phyloP scores from a whole-genome alignment of 2,113 vertebrate genomes.

The Oenanthe melanoleuca region DNA sequence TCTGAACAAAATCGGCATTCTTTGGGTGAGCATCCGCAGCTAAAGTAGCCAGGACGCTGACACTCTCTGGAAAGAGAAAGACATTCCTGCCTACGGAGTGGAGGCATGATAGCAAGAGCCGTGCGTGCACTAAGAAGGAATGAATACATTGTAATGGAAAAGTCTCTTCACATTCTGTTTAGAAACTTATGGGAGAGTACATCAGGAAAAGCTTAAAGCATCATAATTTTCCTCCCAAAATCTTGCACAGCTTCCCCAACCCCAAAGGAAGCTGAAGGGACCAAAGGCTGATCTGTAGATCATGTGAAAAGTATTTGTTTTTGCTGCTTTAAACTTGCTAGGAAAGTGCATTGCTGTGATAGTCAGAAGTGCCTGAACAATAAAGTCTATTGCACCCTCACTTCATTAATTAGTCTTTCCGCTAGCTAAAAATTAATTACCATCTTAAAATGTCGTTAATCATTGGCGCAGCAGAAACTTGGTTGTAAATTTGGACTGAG shows the following conservation, averaged over 20 bases:
- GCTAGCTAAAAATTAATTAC: conserved; percentile 74
- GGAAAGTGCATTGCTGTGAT: neutral
- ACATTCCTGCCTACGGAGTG: neutral
- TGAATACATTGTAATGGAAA: neutral
- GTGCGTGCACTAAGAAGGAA: neutral
- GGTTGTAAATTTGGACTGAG: conserved; percentile 54
- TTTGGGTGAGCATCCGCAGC: neutral
- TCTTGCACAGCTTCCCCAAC: neutral
- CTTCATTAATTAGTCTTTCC: conserved; percentile 70
- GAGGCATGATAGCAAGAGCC: neutral
- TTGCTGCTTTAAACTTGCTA: conserved; percentile 31
- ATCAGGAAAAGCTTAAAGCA: neutral
- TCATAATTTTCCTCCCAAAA: neutral
- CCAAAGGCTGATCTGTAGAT: neutral
- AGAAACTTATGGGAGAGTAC: conserved; percentile 18
- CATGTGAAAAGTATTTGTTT: neutral
- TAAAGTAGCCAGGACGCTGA: neutral
- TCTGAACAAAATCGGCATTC: neutral
- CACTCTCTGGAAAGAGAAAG: neutral
- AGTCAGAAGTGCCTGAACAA: conserved; percentile 9
- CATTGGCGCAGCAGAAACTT: conserved; percentile 43
- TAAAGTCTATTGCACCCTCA: conserved; percentile 41
- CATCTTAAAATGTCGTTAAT: conserved; percentile 73
- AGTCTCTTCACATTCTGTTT: neutral
- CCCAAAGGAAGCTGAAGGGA: neutral